Evolutionary conservation across 1,140 invertebrate genomes (phyloP), one percentile per base, ranked within the genome.

Genomic region (Scylla paramamosain): DNA sequence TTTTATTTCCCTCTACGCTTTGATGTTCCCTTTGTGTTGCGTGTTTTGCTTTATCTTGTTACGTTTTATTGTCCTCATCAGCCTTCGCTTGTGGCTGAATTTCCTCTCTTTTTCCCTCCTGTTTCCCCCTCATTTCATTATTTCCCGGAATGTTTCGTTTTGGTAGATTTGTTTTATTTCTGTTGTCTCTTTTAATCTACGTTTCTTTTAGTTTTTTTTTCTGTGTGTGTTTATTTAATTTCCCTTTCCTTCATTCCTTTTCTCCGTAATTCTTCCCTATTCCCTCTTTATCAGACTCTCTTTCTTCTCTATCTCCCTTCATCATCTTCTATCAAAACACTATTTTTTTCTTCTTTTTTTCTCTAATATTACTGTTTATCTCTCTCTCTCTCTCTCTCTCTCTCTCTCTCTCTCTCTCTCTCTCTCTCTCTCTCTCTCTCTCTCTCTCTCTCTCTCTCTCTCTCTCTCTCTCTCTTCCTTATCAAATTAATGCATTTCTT

Each of bases 361-460:
- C n/a, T 45, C 16, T n/a, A 12, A 31, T 32, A n/a, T n/a, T n/a
- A n/a, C n/a, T n/a, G n/a, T n/a, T n/a, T n/a, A n/a, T n/a, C 52
- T 14, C 32, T 7, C 67, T 29, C 59, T 32, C 91, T 29, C 28
- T 14, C 29, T 92, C 67, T 82, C 91, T 45, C 29, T 39, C 91
- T 82, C 32, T 83, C 29, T 25, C 67, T 92, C 29, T 10, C 67
- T 7, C 29, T 83, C 59, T 92, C 67, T 92, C 67, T 82, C 67
- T 45, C 6, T 82, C 46, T 28, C 14, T 77, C 48, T 39, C 45
- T 59, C 32, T 39, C 32, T 77, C 77, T 28, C 39, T 32, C 20
- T 31, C 91, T 92, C 29, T 82, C 25, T 25, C 29, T 92, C 91
- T 45, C 67, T 82, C 29, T 32, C 91, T 82, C 0, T 82, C 25